Evolutionary conservation across 2,797 vertebrate genomes (phyloP).

Genomic region (Syngnathus acus): DNA sequence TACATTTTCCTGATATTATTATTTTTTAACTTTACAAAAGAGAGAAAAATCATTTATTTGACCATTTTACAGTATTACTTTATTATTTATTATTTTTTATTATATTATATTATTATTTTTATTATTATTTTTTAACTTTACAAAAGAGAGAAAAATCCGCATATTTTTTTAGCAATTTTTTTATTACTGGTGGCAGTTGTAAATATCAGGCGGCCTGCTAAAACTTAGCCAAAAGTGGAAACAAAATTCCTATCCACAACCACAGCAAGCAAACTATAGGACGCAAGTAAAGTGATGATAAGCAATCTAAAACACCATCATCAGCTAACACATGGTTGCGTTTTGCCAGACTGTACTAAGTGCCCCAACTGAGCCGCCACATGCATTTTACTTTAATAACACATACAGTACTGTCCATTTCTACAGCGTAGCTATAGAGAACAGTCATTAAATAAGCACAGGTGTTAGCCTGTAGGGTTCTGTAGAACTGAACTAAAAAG

Average conservation of each 20-base stretch:
- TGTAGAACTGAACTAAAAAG: background rate
- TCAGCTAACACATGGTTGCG: constrained; percentile 72
- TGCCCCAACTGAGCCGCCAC: constrained; percentile 63
- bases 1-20: no score
- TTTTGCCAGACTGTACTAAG: constrained; percentile 64
- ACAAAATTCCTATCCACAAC: constrained; percentile 53
- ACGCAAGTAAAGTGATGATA: constrained; percentile 56
- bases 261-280: constrained; percentile 62
- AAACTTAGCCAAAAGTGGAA: background rate
- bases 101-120: no score
- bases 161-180: no score
- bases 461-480: constrained; percentile 60
- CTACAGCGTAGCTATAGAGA: constrained; percentile 61
- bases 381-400: constrained; percentile 67
- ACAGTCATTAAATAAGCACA: constrained; percentile 71
- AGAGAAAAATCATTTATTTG: no score
- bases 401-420: constrained; percentile 45
- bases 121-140: no score
- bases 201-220: constrained; percentile 4
- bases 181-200: constrained; percentile 14
- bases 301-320: constrained; percentile 67
- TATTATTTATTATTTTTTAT: no score
- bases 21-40: no score
- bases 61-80: no score
- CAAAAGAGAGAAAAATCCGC: no score